Conservation (phyloP, 2,797 vertebrate genomes). For the Pipistrellus kuhlii region DNA sequence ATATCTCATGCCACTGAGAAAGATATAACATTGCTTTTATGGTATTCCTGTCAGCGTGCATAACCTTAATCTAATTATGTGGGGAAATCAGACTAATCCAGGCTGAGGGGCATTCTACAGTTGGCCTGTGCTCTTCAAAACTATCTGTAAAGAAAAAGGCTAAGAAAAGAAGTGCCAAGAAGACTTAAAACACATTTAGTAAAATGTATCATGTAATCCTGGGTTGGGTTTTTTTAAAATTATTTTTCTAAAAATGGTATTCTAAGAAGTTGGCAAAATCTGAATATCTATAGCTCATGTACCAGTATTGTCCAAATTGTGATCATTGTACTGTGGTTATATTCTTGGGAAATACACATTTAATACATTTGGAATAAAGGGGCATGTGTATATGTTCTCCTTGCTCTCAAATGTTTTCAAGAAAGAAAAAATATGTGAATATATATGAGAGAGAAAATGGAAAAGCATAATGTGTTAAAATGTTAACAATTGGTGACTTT, state of each 20-base stretch:
- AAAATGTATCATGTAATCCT: neutral
- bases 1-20: neutral
- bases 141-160: neutral
- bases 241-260: constrained; percentile 5
- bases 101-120: neutral
- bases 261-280: neutral
- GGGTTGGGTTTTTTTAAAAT: neutral
- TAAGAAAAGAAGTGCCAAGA: neutral
- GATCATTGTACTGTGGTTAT: neutral
- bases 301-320: neutral
- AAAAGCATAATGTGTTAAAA: neutral
- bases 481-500: neutral
- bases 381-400: neutral
- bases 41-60: neutral
- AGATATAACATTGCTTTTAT: neutral
- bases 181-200: neutral
- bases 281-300: neutral
- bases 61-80: neutral
- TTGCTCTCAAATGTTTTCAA: neutral
- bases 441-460: neutral
- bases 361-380: neutral
- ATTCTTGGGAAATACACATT: neutral
- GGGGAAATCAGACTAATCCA: neutral
- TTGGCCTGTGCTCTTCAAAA: neutral
- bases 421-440: neutral